These are phyloP conservation scores for Seladonia tumulorum DNA, from an alignment of 2,888 invertebrate genomes.

Conservation along the genomic window DNA sequence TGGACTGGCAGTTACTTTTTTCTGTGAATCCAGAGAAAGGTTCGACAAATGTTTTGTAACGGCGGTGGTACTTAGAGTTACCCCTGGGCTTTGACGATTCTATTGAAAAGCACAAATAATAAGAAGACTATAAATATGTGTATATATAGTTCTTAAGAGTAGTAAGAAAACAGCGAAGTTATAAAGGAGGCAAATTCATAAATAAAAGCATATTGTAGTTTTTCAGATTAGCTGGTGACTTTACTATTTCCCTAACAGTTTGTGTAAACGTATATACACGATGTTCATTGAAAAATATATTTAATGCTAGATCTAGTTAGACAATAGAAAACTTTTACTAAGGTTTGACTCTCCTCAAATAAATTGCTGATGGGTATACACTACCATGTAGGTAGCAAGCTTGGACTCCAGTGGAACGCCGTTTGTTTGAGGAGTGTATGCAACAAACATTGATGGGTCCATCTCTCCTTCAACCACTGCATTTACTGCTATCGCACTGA, in stretches of 20 bases:
- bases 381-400: conserved; percentile 93
- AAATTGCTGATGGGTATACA: conserved; percentile 39
- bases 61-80: conserved; percentile 75
- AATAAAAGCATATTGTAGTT: neutral
- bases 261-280: neutral
- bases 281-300: neutral
- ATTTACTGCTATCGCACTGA: conserved; percentile 77
- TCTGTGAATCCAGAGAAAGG: conserved; percentile 81
- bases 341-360: conserved; percentile 27
- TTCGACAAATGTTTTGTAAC: conserved; percentile 83
- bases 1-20: conserved; percentile 79
- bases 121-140: conserved; percentile 32
- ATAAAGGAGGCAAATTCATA: neutral
- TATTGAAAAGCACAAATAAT: conserved; percentile 67
- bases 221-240: neutral
- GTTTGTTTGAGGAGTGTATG: conserved; percentile 88
- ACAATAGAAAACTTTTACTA: conserved; percentile 27
- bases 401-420: conserved; percentile 94
- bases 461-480: conserved; percentile 85
- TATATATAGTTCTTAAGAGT: neutral
- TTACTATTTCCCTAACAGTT: neutral
- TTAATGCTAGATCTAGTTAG: conserved; percentile 7
- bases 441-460: conserved; percentile 90
- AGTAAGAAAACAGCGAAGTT: neutral
- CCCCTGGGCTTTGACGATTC: conserved; percentile 82